These are phyloP conservation scores for Glyphotaelius pellucidus DNA, from an alignment of 2,888 invertebrate genomes.

Conservation along the genomic window DNA sequence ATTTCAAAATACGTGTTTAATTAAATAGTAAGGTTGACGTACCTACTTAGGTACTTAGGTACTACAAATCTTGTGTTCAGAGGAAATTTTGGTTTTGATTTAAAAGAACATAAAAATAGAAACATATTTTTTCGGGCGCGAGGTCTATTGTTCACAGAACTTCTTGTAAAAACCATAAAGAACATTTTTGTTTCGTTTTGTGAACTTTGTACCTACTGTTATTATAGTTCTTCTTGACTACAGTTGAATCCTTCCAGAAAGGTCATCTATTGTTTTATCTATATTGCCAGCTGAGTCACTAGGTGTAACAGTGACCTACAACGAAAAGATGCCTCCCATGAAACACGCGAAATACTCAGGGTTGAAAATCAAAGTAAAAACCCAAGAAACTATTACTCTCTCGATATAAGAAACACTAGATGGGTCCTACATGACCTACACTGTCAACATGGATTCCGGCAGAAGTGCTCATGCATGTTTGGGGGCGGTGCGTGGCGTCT, in stretches of 20 bases:
- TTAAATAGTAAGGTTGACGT: no score
- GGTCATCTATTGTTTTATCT: background rate
- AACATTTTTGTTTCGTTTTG: background rate
- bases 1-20: no score
- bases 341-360: background rate
- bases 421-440: background rate
- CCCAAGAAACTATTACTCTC: background rate
- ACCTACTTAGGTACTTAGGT: no score
- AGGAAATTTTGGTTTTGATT: no score
- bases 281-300: background rate
- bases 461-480: no score
- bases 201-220: background rate
- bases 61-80: no score
- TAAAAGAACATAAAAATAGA: no score
- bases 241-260: background rate
- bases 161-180: background rate
- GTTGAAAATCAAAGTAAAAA: background rate
- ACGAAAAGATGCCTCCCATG: conserved; percentile 17
- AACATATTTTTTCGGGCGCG: no score
- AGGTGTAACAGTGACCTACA: conserved; percentile 15
- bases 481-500: no score
- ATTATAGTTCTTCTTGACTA: background rate
- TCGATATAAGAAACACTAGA: background rate
- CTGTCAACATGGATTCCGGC: background rate
- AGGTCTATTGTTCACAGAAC: no score